These are phyloP conservation scores for Nymphalis io DNA, from an alignment of 1,140 invertebrate species.

Conservation along the genomic window DNA sequence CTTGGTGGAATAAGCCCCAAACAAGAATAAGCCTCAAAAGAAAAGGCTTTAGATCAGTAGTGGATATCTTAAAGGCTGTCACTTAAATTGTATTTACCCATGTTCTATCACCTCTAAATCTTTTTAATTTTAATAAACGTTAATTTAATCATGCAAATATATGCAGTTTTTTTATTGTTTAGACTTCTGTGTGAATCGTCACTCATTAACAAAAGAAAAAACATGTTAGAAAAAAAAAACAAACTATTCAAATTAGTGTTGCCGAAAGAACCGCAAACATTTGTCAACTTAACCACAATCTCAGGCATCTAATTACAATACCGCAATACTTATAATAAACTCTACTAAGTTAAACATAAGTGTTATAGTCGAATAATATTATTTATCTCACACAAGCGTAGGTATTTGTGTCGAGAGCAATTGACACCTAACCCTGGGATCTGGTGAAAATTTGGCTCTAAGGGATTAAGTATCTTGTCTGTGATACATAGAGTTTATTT, in stretches of 20 bases:
- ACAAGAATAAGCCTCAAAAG: too few species aligned
- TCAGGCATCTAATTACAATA: conserved; percentile 9
- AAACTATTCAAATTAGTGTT: conserved; percentile 13
- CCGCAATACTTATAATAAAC: not conserved
- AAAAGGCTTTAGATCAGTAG: too few species aligned
- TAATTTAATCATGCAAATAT: not conserved
- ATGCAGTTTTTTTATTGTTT: not conserved
- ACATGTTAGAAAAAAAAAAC: not conserved
- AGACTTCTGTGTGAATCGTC: not conserved
- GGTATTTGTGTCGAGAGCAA: conserved; percentile 35
- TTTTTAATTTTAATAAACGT: not conserved
- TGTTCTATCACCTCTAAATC: too few species aligned
- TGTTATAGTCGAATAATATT: conserved; percentile 4
- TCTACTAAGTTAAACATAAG: not conserved
- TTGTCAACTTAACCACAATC: conserved; percentile 22
- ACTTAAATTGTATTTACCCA: too few species aligned
- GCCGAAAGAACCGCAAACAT: conserved; percentile 31
- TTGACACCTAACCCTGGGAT: conserved; percentile 35
- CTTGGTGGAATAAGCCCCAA: too few species aligned
- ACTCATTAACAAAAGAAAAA: not conserved
- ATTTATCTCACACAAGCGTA: conserved; percentile 3
- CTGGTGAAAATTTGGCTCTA: conserved; percentile 15
- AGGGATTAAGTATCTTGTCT: conserved; percentile 1
- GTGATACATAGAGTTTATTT: not conserved
- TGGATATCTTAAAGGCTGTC: too few species aligned